phyloP scores from a whole-genome alignment of 1,140 invertebrate genomes.

The Dinoponera quadriceps region DNA sequence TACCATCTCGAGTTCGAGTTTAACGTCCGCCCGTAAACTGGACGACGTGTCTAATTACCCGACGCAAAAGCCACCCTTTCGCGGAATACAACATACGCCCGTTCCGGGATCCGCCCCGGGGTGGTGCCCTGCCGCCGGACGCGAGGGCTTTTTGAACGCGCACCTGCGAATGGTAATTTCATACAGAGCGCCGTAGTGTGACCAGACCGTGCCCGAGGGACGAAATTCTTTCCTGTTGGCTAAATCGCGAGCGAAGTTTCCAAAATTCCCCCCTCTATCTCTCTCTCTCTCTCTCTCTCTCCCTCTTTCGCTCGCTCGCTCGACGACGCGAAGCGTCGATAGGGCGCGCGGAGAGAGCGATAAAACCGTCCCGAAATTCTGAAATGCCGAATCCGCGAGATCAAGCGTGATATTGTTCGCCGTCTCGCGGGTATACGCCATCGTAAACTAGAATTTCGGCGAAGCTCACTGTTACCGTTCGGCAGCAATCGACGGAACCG shows the following conservation, averaged over 20 bases:
- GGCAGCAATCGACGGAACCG: neutral
- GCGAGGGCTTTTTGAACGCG: constrained; percentile 24
- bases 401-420: neutral
- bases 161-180: constrained; percentile 45
- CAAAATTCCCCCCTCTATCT: constrained; percentile 5
- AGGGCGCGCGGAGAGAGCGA: neutral
- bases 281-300: too few species aligned
- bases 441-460: constrained; percentile 16
- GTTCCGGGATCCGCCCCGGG: constrained; percentile 9
- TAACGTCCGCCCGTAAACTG: constrained; percentile 77
- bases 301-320: too few species aligned
- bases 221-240: constrained; percentile 27
- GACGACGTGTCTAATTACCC: constrained; percentile 79
- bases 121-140: neutral
- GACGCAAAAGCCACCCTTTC: constrained; percentile 64
- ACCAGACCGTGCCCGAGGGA: neutral
- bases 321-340: neutral
- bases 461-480: neutral
- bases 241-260: neutral
- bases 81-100: constrained; percentile 1
- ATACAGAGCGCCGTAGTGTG: constrained; percentile 7
- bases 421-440: neutral
- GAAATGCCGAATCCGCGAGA: neutral
- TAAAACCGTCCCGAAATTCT: constrained; percentile 20
- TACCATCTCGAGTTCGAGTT: constrained; percentile 70